A percentile compares a stretch with the other conserved stretches of the same genome.
phyloP scores from a whole-genome alignment of 2,888 invertebrate species.

The Tubiluchus corallicola region DNA sequence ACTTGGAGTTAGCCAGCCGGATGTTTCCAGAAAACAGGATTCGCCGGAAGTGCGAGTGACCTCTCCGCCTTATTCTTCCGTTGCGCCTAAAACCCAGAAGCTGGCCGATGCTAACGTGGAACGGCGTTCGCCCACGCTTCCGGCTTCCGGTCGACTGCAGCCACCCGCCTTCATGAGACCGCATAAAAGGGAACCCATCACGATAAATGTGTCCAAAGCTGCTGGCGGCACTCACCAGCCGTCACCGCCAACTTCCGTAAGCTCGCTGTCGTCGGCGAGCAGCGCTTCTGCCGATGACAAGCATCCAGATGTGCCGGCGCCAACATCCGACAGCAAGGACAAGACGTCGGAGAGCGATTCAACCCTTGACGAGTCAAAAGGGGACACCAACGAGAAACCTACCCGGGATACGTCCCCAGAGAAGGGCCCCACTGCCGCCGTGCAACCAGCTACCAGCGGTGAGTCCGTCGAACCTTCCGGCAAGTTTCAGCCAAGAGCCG shows the following conservation, averaged over 20 bases:
- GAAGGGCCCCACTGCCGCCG: no score
- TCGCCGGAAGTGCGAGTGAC: no score
- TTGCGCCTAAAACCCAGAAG: no score
- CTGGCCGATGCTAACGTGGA: no score
- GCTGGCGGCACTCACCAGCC: conserved; percentile 76
- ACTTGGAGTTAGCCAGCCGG: no score
- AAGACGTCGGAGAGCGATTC: conserved; percentile 17
- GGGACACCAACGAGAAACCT: conserved; percentile 25
- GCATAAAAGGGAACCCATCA: no score
- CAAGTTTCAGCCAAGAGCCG: conserved; percentile 7
- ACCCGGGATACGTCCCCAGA: no score
- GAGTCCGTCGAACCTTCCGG: conserved; percentile 14
- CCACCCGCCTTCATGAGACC: no score
- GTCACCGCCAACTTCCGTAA: conserved; percentile 66
- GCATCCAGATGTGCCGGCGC: conserved; percentile 4
- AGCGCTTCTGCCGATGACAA: conserved; percentile 20
- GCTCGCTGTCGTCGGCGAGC: conserved; percentile 14
- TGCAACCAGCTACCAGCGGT: conserved; percentile 19
- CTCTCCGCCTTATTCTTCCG: no score
- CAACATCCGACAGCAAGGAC: conserved; percentile 4
- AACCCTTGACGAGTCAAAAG: conserved; percentile 20
- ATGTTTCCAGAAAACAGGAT: no score
- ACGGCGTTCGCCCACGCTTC: no score
- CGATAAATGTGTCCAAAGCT: conserved; percentile 61
- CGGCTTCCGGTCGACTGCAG: no score